These are phyloP conservation scores for Streptopelia turtur DNA, from an alignment of 2,797 vertebrate genomes.

Conservation along the genomic window DNA sequence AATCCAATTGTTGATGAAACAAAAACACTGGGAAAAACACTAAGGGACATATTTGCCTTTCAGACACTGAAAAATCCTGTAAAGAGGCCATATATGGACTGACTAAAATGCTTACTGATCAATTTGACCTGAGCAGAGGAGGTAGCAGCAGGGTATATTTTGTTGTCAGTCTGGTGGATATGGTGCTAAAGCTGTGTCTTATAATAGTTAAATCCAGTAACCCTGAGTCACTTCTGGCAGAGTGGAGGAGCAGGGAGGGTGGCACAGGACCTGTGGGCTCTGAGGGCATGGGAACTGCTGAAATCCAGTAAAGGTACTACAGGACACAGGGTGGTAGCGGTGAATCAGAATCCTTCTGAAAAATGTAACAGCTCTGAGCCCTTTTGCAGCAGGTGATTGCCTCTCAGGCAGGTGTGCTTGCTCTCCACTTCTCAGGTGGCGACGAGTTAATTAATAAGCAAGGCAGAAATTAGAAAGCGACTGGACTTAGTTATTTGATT, in stretches of 20 bases:
- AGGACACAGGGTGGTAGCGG: conserved; percentile 48
- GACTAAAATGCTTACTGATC: conserved; percentile 42
- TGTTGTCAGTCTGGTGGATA: conserved; percentile 56
- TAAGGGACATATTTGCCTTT: background rate
- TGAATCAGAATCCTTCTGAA: conserved; percentile 52
- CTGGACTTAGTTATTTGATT: background rate
- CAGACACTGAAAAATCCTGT: background rate
- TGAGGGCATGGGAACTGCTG: conserved; percentile 24
- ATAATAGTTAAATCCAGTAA: conserved; percentile 66
- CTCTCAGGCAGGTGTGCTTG: conserved; percentile 59
- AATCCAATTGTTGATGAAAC: background rate
- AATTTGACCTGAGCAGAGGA: background rate
- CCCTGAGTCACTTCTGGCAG: conserved; percentile 45
- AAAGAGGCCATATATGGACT: conserved; percentile 17
- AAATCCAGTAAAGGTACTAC: background rate
- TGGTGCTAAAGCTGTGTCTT: conserved; percentile 69
- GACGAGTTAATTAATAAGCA: conserved; percentile 59
- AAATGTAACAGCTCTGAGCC: conserved; percentile 60
- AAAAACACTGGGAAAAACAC: background rate
- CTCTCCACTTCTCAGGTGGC: conserved; percentile 50
- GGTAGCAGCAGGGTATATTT: conserved; percentile 37
- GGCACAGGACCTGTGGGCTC: background rate
- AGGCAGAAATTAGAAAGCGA: background rate
- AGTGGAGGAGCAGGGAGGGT: conserved; percentile 30
- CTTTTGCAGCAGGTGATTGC: conserved; percentile 66